phyloP scores from a whole-genome alignment of 2,888 invertebrate genomes.

The Willowsia nigromaculata region DNA sequence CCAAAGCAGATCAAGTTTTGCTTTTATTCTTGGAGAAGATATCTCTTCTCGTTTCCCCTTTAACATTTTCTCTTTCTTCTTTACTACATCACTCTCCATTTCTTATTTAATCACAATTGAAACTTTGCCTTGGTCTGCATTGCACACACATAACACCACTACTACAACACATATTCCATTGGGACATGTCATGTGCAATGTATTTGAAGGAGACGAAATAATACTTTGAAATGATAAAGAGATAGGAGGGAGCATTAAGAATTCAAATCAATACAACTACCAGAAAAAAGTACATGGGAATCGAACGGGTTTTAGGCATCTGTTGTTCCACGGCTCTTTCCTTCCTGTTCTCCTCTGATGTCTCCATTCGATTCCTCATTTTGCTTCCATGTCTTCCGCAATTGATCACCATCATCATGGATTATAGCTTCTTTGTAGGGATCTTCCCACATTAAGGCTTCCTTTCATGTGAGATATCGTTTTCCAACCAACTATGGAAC shows the following conservation, averaged over 20 bases:
- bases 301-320: background rate
- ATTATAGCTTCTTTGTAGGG: background rate
- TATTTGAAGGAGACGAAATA: background rate
- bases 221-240: constrained; percentile 20
- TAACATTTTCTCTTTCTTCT: background rate
- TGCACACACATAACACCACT: background rate
- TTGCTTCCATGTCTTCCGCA: background rate
- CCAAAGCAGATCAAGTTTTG: constrained; percentile 29
- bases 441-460: background rate
- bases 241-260: background rate
- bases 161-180: background rate
- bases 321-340: background rate
- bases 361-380: constrained; percentile 3
- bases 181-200: background rate
- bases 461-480: background rate
- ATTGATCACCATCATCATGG: constrained; percentile 8
- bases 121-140: constrained; percentile 34
- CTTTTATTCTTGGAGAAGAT: background rate
- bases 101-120: constrained; percentile 24
- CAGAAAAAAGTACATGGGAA: constrained; percentile 33
- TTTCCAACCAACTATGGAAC: no score
- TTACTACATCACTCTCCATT: background rate
- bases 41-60: constrained; percentile 8
- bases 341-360: background rate
- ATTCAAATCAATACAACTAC: background rate